Conservation (phyloP, 2,797 vertebrate genomes). For the Menidia menidia region DNA sequence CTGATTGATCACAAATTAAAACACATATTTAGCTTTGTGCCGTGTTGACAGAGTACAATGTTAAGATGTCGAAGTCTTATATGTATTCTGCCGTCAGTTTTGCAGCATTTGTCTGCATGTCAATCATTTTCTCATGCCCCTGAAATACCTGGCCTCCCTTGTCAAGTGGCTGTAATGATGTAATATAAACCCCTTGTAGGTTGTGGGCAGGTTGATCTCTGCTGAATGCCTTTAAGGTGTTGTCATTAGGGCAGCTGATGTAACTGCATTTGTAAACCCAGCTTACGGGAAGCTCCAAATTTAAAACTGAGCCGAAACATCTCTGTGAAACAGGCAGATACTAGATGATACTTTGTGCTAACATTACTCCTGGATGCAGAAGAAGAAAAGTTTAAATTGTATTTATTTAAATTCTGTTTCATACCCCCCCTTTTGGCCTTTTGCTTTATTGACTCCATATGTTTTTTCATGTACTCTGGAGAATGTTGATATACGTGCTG, state of each 20-base stretch:
- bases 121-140: conserved; percentile 42
- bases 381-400: conserved; percentile 53
- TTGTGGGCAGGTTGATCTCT: conserved; percentile 53
- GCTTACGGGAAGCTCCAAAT: not conserved
- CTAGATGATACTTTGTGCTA: conserved; percentile 36
- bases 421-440: conserved; percentile 47
- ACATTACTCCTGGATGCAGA: conserved; percentile 42
- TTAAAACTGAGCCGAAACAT: conserved; percentile 35
- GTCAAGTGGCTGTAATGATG: conserved; percentile 57
- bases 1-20: not conserved
- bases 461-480: conserved; percentile 62
- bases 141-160: conserved; percentile 66
- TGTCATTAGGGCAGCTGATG: conserved; percentile 48
- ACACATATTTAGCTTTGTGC: not conserved
- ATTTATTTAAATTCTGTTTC: conserved; percentile 60
- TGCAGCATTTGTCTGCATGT: conserved; percentile 45
- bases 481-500: conserved; percentile 68
- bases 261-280: conserved; percentile 30
- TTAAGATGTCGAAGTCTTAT: conserved; percentile 1
- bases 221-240: conserved; percentile 49
- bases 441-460: conserved; percentile 73
- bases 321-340: conserved; percentile 27
- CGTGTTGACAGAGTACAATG: not conserved
- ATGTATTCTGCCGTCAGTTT: conserved; percentile 8
- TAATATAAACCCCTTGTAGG: conserved; percentile 64